A percentile compares a stretch with the other conserved stretches of the same genome.
Conservation (phyloP, 2,888 invertebrate genomes). For the Phasia obesa region DNA sequence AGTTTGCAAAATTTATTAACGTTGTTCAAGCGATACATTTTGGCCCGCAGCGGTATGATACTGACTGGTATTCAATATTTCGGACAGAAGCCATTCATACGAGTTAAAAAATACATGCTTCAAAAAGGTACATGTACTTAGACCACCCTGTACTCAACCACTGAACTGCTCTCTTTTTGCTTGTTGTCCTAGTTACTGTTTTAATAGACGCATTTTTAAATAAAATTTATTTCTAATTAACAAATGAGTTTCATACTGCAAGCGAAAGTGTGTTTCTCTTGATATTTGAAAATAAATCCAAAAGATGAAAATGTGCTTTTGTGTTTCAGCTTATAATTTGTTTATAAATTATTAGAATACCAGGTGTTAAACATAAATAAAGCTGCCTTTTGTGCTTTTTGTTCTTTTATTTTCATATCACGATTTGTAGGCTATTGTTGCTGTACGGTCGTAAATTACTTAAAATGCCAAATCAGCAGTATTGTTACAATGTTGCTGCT, state of each 20-base stretch:
- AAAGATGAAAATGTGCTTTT: neutral
- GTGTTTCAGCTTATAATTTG: constrained; percentile 18
- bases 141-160: no score
- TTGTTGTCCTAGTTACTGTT: neutral
- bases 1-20: no score
- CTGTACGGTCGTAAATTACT: no score
- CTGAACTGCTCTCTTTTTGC: neutral
- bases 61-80: no score
- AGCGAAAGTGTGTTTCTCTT: neutral
- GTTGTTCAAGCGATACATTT: no score
- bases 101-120: no score
- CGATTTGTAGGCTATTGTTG: neutral
- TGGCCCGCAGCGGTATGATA: no score
- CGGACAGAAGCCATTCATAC: no score
- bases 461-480: no score
- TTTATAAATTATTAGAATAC: constrained; percentile 23
- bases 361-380: constrained; percentile 41
- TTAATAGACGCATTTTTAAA: neutral
- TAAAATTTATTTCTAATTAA: neutral
- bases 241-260: neutral
- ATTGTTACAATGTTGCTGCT: no score
- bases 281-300: neutral
- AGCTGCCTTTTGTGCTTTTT: constrained; percentile 3
- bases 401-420: neutral
- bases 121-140: no score